Evolutionary conservation across 1,140 invertebrate genomes (phyloP).

Genomic region (Drosophila tropicalis): DNA sequence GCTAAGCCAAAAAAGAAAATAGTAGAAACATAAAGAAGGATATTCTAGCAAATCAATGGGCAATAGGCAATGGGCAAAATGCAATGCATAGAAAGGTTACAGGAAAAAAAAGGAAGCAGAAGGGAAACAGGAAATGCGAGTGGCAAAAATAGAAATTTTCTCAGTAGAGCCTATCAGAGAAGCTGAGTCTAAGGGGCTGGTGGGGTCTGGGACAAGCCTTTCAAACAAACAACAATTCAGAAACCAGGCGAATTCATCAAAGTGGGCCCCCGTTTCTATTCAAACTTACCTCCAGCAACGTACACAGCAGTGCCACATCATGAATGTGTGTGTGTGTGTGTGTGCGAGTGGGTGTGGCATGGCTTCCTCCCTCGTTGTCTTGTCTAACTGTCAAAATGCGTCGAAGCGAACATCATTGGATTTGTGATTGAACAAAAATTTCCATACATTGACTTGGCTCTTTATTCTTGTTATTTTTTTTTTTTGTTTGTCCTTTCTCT

Average conservation of each 20-base stretch:
- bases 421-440: constrained; percentile 82
- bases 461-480: constrained; percentile 3
- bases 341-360: not conserved
- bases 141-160: constrained; percentile 18
- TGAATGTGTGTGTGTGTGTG: too few species aligned
- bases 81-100: constrained; percentile 14
- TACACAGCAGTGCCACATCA: not conserved
- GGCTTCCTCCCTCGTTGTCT: constrained; percentile 26
- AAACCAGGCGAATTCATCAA: constrained; percentile 70
- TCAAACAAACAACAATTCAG: constrained; percentile 72
- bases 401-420: constrained; percentile 83
- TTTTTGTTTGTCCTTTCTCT: not conserved
- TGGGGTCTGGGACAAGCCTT: constrained; percentile 49
- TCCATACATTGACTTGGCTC: constrained; percentile 73
- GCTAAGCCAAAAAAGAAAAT: constrained; percentile 33
- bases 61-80: constrained; percentile 45
- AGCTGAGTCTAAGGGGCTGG: not conserved
- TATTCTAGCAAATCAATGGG: constrained; percentile 35
- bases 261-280: constrained; percentile 34
- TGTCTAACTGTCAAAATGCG: constrained; percentile 81
- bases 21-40: constrained; percentile 19
- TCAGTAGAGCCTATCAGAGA: constrained; percentile 41
- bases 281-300: not conserved
- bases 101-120: not conserved
- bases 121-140: constrained; percentile 12